Conservation (phyloP, 2,113 vertebrate genomes). For the Sapayoa aenigma region DNA sequence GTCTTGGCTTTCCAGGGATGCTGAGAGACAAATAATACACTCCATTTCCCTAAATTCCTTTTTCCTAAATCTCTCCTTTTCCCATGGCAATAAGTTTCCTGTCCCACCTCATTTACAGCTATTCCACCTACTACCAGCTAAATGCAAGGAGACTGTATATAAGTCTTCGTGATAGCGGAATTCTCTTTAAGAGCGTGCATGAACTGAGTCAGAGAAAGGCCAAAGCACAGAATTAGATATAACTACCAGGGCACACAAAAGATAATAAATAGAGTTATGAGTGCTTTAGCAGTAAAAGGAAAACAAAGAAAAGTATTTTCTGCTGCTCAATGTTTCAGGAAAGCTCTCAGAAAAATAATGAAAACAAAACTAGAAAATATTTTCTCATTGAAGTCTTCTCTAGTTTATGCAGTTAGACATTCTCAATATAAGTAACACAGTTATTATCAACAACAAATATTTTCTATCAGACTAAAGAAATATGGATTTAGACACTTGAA, state of each 20-base stretch:
- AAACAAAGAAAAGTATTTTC: not conserved
- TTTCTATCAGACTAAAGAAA: not conserved
- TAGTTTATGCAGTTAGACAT: not conserved
- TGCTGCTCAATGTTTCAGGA: not conserved
- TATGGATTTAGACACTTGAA: not conserved
- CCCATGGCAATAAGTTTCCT: not conserved
- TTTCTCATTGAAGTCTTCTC: not conserved
- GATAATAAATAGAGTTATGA: not conserved
- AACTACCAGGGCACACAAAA: not conserved
- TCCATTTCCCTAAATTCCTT: too few relatives aligned
- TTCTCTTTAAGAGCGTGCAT: not conserved
- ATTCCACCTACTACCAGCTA: not conserved
- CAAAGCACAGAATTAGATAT: not conserved
- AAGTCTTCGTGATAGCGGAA: not conserved
- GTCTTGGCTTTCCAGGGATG: not conserved
- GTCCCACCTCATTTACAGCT: not conserved
- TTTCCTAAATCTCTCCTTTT: not conserved
- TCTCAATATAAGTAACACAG: not conserved
- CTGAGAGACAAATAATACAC: too few relatives aligned
- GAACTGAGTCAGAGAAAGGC: not conserved
- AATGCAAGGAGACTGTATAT: not conserved
- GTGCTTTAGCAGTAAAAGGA: not conserved
- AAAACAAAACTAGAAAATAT: not conserved
- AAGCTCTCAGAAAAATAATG: not conserved
- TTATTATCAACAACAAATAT: not conserved